Percentiles rank a stretch among this genome's conserved stretches.
These are phyloP conservation scores for Mormyrus hasselquistii DNA, from an alignment of 2,797 vertebrate species.

Conservation along the genomic window DNA sequence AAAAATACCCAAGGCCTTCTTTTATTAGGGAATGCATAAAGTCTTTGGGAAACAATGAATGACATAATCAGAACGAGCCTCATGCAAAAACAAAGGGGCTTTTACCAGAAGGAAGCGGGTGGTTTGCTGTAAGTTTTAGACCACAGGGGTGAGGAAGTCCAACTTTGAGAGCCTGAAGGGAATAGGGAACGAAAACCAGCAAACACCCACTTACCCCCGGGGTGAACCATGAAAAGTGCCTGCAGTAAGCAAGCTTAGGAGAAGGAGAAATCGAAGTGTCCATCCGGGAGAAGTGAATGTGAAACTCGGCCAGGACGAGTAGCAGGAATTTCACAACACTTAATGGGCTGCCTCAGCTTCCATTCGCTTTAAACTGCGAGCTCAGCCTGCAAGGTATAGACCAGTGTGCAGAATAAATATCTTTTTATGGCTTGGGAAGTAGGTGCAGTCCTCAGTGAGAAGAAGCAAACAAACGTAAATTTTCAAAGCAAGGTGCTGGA, in stretches of 20 bases:
- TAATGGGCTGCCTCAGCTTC: background rate
- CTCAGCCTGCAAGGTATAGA: background rate
- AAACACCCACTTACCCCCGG: background rate
- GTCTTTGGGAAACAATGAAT: background rate
- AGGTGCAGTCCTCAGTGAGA: background rate
- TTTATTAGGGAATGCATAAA: background rate
- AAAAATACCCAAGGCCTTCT: background rate
- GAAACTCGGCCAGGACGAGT: background rate
- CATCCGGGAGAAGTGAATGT: background rate
- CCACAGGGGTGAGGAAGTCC: background rate
- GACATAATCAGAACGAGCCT: background rate
- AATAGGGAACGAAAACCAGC: background rate
- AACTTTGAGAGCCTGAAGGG: background rate
- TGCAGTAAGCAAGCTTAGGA: background rate
- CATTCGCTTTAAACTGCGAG: background rate
- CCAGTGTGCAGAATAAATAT: background rate
- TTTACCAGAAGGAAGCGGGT: background rate
- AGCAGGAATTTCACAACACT: background rate
- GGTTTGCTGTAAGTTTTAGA: background rate
- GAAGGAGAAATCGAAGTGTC: background rate
- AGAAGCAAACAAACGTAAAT: background rate
- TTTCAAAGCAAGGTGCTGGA: background rate
- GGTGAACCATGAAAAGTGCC: background rate
- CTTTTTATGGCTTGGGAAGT: background rate
- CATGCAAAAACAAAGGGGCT: background rate